Base-by-base conservation (phyloP, 2,113 vertebrate genomes). In the Cyanoderma ruficeps region DNA sequence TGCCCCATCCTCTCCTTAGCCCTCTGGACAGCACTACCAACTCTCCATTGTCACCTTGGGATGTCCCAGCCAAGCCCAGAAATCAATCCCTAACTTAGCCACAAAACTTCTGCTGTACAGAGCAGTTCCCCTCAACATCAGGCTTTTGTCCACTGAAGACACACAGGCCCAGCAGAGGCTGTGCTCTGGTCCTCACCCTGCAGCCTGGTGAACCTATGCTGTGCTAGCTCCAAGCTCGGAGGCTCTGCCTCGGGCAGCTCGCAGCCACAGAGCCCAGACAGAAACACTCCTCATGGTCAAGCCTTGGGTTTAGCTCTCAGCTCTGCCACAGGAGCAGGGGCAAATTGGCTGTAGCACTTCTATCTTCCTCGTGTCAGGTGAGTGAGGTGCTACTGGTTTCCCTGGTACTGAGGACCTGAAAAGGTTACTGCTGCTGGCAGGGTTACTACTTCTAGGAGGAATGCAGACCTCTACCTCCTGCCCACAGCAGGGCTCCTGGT, bases 301-400 rank as follows among this genome's bases (percentile, higher is more conserved):
- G 22, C 41, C 25, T 23, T 0, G 6, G 35, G 30, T 55, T 80
- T 16, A 17, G 47, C 69, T 59, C 39, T 37, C 53, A 44, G n/a
- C 49, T 72, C 72, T 87, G 64, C 41, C 4, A 0, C 0, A 3
- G 17, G 15, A 80, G 67, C 57, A 50, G 30, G 33, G 33, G 13
- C 30, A 86, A n/a, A 28, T 35, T 39, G 30, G 35, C 53, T 15
- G 10, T 1, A 50, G 56, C 47, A 44, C 23, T 41, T 80, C 25
- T 1, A 0, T 39, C 37, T 68, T 71, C 37, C 25, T 21, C 4
- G 0, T 20, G 49, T 3, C 18, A 61, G 28, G 33, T 0, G 2
- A 57, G 10, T 10, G 71, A n/a, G 20, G 19, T 63, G 72, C 31
- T 75, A 5, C 23, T 7, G 5, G 8, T 44, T 78, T 57, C 52